Evolutionary conservation across 2,113 vertebrate genomes (phyloP).

Genomic region (Nerophis ophidion): DNA sequence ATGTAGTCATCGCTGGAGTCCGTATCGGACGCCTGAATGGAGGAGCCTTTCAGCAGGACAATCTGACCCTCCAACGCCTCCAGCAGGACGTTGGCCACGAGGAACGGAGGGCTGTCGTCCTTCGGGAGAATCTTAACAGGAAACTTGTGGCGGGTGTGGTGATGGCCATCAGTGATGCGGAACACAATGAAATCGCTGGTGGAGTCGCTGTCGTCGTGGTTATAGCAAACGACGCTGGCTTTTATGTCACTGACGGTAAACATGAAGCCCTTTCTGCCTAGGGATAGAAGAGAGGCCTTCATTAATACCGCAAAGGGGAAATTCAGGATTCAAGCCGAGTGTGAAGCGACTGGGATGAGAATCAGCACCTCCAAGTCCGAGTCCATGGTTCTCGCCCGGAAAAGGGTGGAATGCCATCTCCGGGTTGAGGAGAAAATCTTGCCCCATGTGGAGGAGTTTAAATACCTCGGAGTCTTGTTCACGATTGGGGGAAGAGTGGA

Average conservation of each 20-base stretch:
- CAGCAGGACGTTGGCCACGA: slow-evolving; percentile 85
- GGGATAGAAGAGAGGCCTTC: slow-evolving; percentile 2
- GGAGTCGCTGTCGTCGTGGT: slow-evolving; percentile 94
- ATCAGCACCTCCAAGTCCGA: too few relatives aligned
- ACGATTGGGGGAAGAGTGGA: too few relatives aligned
- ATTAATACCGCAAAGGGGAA: neutral
- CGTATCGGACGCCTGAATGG: slow-evolving; percentile 85
- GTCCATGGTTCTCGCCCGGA: too few relatives aligned
- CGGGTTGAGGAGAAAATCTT: too few relatives aligned
- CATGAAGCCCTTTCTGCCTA: slow-evolving; percentile 87
- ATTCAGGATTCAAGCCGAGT: too few relatives aligned
- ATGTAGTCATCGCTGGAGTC: slow-evolving; percentile 94
- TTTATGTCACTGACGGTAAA: slow-evolving; percentile 84
- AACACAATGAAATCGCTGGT: slow-evolving; percentile 89
- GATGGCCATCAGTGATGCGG: slow-evolving; percentile 82
- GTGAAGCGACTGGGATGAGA: too few relatives aligned
- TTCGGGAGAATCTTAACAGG: slow-evolving; percentile 92
- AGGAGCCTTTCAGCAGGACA: slow-evolving; percentile 72
- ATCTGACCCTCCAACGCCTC: slow-evolving; percentile 81
- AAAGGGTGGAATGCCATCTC: too few relatives aligned
- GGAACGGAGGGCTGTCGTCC: slow-evolving; percentile 91
- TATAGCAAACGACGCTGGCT: slow-evolving; percentile 80
- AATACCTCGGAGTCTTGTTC: too few relatives aligned
- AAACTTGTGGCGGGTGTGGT: slow-evolving; percentile 89
- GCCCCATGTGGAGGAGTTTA: too few relatives aligned